phyloP scores from a whole-genome alignment of 2,888 invertebrate genomes.

The Hypomecis punctinalis region DNA sequence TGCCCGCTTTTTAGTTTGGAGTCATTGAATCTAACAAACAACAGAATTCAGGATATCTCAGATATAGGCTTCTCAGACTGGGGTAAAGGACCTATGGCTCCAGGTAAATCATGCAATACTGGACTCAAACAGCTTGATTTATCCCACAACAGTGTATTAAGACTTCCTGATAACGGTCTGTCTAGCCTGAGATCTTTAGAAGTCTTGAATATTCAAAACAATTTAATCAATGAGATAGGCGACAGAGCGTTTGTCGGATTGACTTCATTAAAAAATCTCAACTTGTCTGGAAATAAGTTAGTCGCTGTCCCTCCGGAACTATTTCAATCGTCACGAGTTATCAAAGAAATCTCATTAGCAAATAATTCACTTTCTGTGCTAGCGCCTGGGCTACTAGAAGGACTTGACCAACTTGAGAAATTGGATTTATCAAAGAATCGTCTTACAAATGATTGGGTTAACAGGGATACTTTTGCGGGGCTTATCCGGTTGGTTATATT shows the following conservation, averaged over 20 bases:
- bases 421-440: constrained; percentile 91
- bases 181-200: constrained; percentile 88
- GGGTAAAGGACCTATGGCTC: constrained; percentile 87
- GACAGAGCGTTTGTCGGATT: constrained; percentile 91
- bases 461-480: constrained; percentile 90
- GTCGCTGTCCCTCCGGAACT: constrained; percentile 91
- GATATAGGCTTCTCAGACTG: constrained; percentile 91
- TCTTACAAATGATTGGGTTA: constrained; percentile 90
- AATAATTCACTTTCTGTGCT: constrained; percentile 92
- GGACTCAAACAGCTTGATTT: constrained; percentile 89
- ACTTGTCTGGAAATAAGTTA: constrained; percentile 92
- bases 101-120: constrained; percentile 89
- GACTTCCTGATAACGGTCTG: constrained; percentile 89
- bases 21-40: constrained; percentile 89
- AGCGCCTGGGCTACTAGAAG: constrained; percentile 90
- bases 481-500: constrained; percentile 89
- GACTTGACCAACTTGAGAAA: constrained; percentile 89
- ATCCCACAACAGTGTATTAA: constrained; percentile 89
- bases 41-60: constrained; percentile 91
- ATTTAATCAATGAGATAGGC: constrained; percentile 89
- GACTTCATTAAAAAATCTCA: constrained; percentile 88
- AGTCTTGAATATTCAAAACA: constrained; percentile 90
- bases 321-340: constrained; percentile 89
- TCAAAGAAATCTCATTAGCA: constrained; percentile 89
- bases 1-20: constrained; percentile 89